Evolutionary conservation across 2,888 invertebrate genomes (phyloP).

Genomic region (Eupithecia inturbata): DNA sequence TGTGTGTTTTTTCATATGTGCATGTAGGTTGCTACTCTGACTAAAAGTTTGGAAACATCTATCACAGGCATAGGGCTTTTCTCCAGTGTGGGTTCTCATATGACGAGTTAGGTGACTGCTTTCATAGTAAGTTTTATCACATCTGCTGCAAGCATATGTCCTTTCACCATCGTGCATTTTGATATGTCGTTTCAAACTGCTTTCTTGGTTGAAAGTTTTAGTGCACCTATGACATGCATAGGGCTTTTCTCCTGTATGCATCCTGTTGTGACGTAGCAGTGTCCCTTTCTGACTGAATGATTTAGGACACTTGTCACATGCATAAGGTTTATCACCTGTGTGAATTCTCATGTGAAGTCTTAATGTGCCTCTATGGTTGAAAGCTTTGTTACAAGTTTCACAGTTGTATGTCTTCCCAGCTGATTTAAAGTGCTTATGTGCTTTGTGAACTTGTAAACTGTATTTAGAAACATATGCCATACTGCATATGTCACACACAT

Average conservation of each 20-base stretch:
- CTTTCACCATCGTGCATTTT: slow-evolving; percentile 32
- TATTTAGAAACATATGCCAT: slow-evolving; percentile 32
- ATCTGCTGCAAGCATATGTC: slow-evolving; percentile 27
- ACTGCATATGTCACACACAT: slow-evolving; percentile 26
- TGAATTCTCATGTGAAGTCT: slow-evolving; percentile 37
- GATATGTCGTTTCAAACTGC: slow-evolving; percentile 32
- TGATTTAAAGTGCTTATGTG: slow-evolving; percentile 29
- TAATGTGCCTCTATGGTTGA: slow-evolving; percentile 32
- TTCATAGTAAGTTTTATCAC: slow-evolving; percentile 30
- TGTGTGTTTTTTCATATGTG: slow-evolving; percentile 33
- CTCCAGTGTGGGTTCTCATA: slow-evolving; percentile 33
- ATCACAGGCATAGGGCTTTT: slow-evolving; percentile 33
- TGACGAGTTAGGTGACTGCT: slow-evolving; percentile 32
- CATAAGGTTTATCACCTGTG: slow-evolving; percentile 35
- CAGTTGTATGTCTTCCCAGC: slow-evolving; percentile 21
- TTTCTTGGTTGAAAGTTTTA: slow-evolving; percentile 32
- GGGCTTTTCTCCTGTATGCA: slow-evolving; percentile 38
- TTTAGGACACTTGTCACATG: slow-evolving; percentile 37
- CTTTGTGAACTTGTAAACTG: slow-evolving; percentile 30
- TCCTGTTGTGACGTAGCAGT: slow-evolving; percentile 33
- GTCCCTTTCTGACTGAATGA: slow-evolving; percentile 31
- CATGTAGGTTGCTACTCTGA: slow-evolving; percentile 31
- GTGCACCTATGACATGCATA: slow-evolving; percentile 38
- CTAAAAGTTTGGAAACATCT: slow-evolving; percentile 33
- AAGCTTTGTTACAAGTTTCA: slow-evolving; percentile 33